Evolutionary conservation across 2,113 vertebrate species (phyloP).

Genomic region (Sminthopsis crassicaudata): DNA sequence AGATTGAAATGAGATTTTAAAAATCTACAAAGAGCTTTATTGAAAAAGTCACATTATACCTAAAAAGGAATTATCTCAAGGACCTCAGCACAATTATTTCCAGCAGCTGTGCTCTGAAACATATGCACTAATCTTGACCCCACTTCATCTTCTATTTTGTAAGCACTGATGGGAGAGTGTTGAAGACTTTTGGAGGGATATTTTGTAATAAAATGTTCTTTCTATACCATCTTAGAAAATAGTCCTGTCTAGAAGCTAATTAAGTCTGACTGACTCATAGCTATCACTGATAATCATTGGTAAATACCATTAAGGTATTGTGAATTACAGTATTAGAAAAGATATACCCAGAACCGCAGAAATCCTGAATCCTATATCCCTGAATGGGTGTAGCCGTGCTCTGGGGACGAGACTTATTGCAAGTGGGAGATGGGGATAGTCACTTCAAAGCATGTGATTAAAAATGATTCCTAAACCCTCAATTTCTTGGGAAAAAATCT

Average conservation of each 20-base stretch:
- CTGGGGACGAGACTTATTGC: neutral
- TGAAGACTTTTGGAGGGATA: neutral
- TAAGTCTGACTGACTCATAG: neutral
- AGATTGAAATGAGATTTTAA: neutral
- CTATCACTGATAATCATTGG: neutral
- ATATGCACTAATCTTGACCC: neutral
- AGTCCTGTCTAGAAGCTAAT: neutral
- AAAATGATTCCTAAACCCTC: neutral
- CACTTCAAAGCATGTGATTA: neutral
- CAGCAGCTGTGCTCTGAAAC: neutral
- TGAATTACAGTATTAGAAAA: neutral
- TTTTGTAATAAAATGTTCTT: neutral
- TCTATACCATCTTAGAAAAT: neutral
- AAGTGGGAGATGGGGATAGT: neutral
- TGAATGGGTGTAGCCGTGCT: neutral
- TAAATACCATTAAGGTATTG: neutral
- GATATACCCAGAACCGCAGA: neutral
- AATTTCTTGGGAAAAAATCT: neutral
- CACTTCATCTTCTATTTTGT: neutral
- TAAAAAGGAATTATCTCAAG: neutral
- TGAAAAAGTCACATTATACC: neutral
- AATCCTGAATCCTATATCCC: neutral
- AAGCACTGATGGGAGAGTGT: neutral
- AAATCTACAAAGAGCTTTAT: neutral
- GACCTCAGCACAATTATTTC: neutral